Conservation (phyloP, 2,888 invertebrate species). For the Meghimatium bilineatum region DNA sequence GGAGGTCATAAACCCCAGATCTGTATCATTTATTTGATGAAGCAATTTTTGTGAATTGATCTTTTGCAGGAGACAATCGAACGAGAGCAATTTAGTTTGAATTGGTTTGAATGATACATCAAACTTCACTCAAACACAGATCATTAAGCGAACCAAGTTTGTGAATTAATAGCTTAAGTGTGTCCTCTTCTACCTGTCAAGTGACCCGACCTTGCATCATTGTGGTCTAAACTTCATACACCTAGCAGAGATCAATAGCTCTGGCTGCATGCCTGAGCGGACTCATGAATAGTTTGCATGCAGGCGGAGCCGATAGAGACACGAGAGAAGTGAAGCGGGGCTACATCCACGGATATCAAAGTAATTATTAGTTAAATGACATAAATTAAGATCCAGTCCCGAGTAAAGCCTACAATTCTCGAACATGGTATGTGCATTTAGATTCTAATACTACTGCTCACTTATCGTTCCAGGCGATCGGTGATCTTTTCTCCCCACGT, state of each 20-base stretch:
- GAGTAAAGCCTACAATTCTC: slow-evolving; percentile 25
- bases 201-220: slow-evolving; percentile 12
- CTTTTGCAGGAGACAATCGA: background rate
- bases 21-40: slow-evolving; percentile 2
- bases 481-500: slow-evolving; percentile 11
- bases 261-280: slow-evolving; percentile 20
- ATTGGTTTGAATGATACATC: slow-evolving; percentile 23
- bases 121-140: slow-evolving; percentile 35
- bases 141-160: slow-evolving; percentile 28
- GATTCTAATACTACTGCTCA: slow-evolving; percentile 37
- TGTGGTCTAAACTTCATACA: background rate
- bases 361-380: slow-evolving; percentile 48
- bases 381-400: slow-evolving; percentile 40
- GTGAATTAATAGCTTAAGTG: slow-evolving; percentile 24
- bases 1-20: background rate
- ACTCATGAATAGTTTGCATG: background rate
- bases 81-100: slow-evolving; percentile 15
- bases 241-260: background rate
- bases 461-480: slow-evolving; percentile 29
- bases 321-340: slow-evolving; percentile 10
- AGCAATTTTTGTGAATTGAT: background rate
- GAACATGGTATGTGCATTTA: slow-evolving; percentile 49
- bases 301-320: background rate
- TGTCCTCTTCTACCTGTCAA: slow-evolving; percentile 24
- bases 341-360: slow-evolving; percentile 29